phyloP scores from a whole-genome alignment of 53 echinoderm and acorn worm species.

The Mesocentrotus franciscanus region DNA sequence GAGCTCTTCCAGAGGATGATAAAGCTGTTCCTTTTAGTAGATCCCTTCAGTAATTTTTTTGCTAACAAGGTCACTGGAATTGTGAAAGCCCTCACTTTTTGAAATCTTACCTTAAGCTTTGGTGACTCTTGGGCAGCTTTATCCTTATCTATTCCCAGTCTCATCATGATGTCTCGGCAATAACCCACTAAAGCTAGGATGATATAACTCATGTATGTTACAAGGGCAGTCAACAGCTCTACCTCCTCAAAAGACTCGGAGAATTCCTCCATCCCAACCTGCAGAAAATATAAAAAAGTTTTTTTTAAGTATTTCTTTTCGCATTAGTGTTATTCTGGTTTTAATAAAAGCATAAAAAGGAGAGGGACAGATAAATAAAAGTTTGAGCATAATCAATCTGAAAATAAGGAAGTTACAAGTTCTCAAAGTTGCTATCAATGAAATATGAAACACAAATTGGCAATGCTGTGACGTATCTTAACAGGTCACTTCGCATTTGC shows the following conservation, averaged over 20 bases:
- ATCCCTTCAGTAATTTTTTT: no score
- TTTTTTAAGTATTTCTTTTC: no score
- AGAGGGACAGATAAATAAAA: no score
- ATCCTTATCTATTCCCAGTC: slow-evolving; percentile 71
- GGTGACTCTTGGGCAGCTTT: slow-evolving; percentile 77
- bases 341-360: no score
- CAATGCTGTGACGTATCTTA: no score
- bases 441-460: no score
- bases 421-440: no score
- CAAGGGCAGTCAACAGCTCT: slow-evolving; percentile 75
- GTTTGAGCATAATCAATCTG: no score
- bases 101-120: slow-evolving; percentile 73
- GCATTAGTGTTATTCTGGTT: not conserved
- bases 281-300: not conserved
- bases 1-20: no score
- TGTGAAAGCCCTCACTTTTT: not conserved
- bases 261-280: not conserved
- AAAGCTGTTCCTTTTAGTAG: no score
- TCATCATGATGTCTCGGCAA: slow-evolving; percentile 77
- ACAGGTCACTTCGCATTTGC: no score
- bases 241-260: slow-evolving; percentile 84
- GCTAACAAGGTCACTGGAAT: not conserved
- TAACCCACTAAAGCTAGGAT: slow-evolving; percentile 85
- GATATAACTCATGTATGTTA: slow-evolving; percentile 84
- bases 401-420: no score